Conservation (phyloP, 2,797 vertebrate species). For the Coilia nasus region DNA sequence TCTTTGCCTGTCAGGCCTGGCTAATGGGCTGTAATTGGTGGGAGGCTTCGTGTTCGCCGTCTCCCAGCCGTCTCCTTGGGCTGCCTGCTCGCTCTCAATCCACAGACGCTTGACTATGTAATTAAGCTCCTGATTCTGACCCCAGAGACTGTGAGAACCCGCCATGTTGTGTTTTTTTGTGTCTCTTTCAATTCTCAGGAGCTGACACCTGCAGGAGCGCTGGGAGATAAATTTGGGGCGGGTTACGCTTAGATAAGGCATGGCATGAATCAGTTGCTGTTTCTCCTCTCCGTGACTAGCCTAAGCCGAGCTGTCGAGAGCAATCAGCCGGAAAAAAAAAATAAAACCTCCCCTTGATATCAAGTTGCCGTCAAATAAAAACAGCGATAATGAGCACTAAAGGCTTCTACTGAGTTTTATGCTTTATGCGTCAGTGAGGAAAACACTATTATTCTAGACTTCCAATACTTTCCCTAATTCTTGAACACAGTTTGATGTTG, state of each 20-base stretch:
- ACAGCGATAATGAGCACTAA: background rate
- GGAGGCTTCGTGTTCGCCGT: constrained; percentile 15
- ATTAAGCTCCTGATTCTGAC: constrained; percentile 20
- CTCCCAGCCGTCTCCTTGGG: background rate
- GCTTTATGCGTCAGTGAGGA: background rate
- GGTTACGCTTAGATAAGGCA: constrained; percentile 4
- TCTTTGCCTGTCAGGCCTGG: background rate
- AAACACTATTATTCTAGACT: background rate
- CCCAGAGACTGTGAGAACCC: background rate
- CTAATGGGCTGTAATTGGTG: constrained; percentile 15
- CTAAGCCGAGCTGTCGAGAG: constrained; percentile 7
- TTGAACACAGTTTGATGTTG: background rate
- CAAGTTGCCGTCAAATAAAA: constrained; percentile 4
- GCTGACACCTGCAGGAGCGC: background rate
- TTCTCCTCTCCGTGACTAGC: background rate
- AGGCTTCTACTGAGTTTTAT: background rate
- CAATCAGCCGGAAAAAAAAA: constrained; percentile 5
- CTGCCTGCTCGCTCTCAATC: constrained; percentile 11
- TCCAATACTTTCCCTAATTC: background rate
- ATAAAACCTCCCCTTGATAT: background rate
- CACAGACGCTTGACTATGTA: constrained; percentile 11
- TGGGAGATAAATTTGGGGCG: constrained; percentile 1
- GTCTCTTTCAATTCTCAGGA: background rate
- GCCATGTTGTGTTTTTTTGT: background rate
- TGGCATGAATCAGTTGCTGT: background rate